A percentile compares a stretch with the other conserved stretches of the same genome.
Evolutionary conservation across 2,113 vertebrate genomes (phyloP).

Genomic region (Varanus salvator): DNA sequence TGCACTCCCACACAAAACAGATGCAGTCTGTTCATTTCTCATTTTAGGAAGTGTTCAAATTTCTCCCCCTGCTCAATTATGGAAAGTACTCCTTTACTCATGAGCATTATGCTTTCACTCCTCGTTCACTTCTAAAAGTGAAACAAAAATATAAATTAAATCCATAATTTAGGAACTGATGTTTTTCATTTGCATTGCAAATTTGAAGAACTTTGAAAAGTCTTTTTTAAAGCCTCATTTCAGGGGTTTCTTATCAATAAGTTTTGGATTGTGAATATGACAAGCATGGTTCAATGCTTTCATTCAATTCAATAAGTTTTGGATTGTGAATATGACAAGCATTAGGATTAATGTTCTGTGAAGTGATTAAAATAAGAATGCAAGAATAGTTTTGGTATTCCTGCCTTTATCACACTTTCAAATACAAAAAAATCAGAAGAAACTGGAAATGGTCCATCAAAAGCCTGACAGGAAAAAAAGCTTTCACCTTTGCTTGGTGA

Average conservation of each 20-base stretch:
- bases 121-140: background rate
- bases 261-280: background rate
- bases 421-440: background rate
- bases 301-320: background rate
- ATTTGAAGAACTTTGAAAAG: conserved; percentile 1
- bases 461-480: background rate
- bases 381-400: background rate
- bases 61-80: conserved; percentile 58
- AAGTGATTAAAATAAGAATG: background rate
- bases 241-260: background rate
- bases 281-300: background rate
- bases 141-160: conserved; percentile 2
- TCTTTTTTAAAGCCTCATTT: conserved; percentile 9
- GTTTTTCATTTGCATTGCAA: background rate
- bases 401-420: background rate
- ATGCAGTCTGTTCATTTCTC: conserved; percentile 57
- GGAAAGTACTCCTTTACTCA: conserved; percentile 47
- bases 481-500: background rate
- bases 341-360: background rate
- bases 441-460: background rate
- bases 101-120: background rate
- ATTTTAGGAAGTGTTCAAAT: conserved; percentile 51
- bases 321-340: background rate
- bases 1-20: conserved; percentile 71
- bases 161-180: conserved; percentile 19